Conservation (phyloP, 2,113 vertebrate genomes). For the Gopherus evgoodei region DNA sequence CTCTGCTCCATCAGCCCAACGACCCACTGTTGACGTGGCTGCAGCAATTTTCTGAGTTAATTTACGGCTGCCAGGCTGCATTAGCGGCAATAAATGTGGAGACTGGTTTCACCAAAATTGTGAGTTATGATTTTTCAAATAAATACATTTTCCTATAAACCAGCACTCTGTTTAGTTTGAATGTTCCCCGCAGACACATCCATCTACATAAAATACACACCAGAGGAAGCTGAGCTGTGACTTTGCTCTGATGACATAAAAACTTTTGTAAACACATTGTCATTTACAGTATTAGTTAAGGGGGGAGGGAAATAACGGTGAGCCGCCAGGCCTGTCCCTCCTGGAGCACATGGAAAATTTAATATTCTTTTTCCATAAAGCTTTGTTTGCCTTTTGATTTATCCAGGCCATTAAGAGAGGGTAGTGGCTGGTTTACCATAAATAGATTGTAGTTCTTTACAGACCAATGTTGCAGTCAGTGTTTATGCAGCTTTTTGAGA, state of each 20-base stretch:
- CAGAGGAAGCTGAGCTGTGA: slow-evolving; percentile 81
- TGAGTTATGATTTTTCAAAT: slow-evolving; percentile 85
- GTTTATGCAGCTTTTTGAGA: not conserved
- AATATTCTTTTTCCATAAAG: slow-evolving; percentile 80
- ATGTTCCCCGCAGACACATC: slow-evolving; percentile 76
- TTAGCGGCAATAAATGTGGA: slow-evolving; percentile 80
- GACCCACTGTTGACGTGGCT: slow-evolving; percentile 49
- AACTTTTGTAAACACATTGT: slow-evolving; percentile 83
- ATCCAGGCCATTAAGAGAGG: slow-evolving; percentile 47
- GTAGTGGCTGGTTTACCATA: slow-evolving; percentile 70
- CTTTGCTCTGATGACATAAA: slow-evolving; percentile 83
- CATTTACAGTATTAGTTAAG: slow-evolving; percentile 70
- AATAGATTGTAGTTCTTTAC: slow-evolving; percentile 69
- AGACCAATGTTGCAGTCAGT: not conserved
- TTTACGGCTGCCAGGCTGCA: slow-evolving; percentile 74
- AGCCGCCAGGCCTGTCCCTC: slow-evolving; percentile 55
- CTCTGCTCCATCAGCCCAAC: slow-evolving; percentile 53
- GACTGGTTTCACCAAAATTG: slow-evolving; percentile 78
- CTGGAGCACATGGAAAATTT: slow-evolving; percentile 76
- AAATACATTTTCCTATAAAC: slow-evolving; percentile 85
- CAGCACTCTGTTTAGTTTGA: slow-evolving; percentile 79
- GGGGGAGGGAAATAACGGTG: slow-evolving; percentile 63
- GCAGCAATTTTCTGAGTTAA: slow-evolving; percentile 66
- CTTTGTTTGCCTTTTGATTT: slow-evolving; percentile 76
- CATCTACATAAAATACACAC: slow-evolving; percentile 80